Evolutionary conservation across 2,113 vertebrate species (phyloP).

Genomic region (Ceyx melanurus): DNA sequence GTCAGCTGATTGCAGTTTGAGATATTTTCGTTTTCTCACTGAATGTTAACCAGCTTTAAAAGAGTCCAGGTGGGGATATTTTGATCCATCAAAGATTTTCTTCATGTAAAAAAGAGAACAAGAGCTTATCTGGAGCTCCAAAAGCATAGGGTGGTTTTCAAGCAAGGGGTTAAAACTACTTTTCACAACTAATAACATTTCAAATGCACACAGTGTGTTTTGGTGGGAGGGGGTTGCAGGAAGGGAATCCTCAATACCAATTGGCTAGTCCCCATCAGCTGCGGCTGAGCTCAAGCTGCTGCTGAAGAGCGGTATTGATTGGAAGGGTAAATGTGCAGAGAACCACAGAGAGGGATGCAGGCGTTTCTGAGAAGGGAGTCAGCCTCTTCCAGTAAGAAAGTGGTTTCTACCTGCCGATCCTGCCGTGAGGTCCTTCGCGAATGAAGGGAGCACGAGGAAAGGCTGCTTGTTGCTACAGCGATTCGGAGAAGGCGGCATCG

Average conservation of each 20-base stretch:
- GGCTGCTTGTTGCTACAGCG: slow-evolving; percentile 18
- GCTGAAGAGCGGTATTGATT: slow-evolving; percentile 71
- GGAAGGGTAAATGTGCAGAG: slow-evolving; percentile 67
- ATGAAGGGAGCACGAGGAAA: background rate
- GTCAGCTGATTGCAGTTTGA: background rate
- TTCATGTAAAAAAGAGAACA: background rate
- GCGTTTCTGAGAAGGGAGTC: slow-evolving; percentile 58
- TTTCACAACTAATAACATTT: slow-evolving; percentile 67
- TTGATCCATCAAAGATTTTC: background rate
- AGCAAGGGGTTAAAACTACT: slow-evolving; percentile 68
- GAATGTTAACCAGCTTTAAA: background rate
- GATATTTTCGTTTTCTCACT: background rate
- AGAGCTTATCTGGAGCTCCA: background rate
- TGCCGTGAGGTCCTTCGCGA: slow-evolving; percentile 14
- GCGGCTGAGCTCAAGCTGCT: slow-evolving; percentile 70
- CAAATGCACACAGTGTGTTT: slow-evolving; percentile 62
- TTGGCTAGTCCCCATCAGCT: slow-evolving; percentile 73
- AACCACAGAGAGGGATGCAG: slow-evolving; percentile 42
- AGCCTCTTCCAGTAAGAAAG: slow-evolving; percentile 66
- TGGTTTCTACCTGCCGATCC: slow-evolving; percentile 43
- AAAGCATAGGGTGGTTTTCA: background rate
- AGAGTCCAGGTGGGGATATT: background rate
- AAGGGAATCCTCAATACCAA: slow-evolving; percentile 71
- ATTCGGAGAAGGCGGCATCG: background rate
- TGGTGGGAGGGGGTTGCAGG: slow-evolving; percentile 71